phyloP scores from a whole-genome alignment of 2,113 vertebrate genomes.

The Eulemur rufifrons region DNA sequence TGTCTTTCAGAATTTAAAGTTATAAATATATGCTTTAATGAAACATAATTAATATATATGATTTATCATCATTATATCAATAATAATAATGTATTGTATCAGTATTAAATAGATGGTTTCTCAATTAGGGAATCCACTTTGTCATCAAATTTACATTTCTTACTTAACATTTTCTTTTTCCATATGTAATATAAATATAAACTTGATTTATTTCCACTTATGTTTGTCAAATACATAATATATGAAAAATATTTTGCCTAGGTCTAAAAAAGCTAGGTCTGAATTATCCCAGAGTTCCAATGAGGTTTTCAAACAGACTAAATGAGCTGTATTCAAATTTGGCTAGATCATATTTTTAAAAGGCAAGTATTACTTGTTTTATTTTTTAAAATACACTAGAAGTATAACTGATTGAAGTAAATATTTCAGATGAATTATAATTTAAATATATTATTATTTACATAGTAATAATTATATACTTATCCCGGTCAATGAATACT shows the following conservation, averaged over 20 bases:
- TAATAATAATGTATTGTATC: not conserved
- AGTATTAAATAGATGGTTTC: not conserved
- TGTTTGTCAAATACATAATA: not conserved
- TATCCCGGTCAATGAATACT: not conserved
- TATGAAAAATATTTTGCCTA: not conserved
- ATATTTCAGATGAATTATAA: not conserved
- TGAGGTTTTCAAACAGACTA: not conserved
- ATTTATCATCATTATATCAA: not conserved
- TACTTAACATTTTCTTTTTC: slow-evolving; percentile 9
- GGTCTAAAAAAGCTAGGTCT: not conserved
- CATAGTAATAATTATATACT: not conserved
- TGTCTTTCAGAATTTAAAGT: not conserved
- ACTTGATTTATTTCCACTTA: not conserved
- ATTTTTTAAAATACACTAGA: not conserved
- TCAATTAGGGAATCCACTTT: not conserved
- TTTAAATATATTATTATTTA: not conserved
- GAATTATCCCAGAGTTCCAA: not conserved
- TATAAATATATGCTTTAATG: not conserved
- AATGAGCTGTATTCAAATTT: not conserved
- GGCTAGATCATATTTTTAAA: not conserved
- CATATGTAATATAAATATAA: not conserved
- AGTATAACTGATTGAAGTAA: not conserved
- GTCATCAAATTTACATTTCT: not conserved
- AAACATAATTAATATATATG: not conserved
- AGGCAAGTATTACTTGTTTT: not conserved